These are phyloP conservation scores for Sinella curviseta DNA, from an alignment of 1,140 invertebrate genomes.

Conservation along the genomic window DNA sequence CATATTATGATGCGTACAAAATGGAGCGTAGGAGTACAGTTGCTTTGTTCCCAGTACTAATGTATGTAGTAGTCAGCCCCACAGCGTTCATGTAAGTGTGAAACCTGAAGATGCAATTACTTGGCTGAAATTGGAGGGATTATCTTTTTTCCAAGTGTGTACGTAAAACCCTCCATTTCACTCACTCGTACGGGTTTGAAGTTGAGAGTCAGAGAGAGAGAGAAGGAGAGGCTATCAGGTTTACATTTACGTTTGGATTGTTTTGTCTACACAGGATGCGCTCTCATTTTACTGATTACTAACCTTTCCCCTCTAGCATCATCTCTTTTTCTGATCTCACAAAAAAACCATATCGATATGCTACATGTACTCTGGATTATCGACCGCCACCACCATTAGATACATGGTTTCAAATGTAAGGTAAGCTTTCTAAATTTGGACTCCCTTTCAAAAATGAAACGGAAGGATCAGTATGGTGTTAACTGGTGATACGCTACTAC, in stretches of 20 bases:
- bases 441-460: too few relatives aligned
- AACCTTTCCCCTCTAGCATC: background rate
- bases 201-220: background rate
- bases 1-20: background rate
- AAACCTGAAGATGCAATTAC: constrained; percentile 26
- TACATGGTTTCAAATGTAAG: background rate
- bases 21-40: background rate
- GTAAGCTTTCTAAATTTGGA: background rate
- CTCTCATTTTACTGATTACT: constrained; percentile 4
- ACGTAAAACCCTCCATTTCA: background rate
- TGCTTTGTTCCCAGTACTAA: background rate
- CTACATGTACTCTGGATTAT: background rate
- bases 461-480: background rate
- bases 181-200: background rate
- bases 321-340: background rate
- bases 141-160: constrained; percentile 9
- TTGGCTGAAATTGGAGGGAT: background rate
- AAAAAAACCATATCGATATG: background rate
- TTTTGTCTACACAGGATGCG: background rate
- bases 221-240: background rate
- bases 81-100: too few relatives aligned
- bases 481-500: background rate
- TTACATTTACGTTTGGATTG: background rate
- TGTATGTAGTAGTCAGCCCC: background rate
- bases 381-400: background rate